Base-by-base conservation (phyloP, 2,113 vertebrate genomes). In the Percina caprodes region DNA sequence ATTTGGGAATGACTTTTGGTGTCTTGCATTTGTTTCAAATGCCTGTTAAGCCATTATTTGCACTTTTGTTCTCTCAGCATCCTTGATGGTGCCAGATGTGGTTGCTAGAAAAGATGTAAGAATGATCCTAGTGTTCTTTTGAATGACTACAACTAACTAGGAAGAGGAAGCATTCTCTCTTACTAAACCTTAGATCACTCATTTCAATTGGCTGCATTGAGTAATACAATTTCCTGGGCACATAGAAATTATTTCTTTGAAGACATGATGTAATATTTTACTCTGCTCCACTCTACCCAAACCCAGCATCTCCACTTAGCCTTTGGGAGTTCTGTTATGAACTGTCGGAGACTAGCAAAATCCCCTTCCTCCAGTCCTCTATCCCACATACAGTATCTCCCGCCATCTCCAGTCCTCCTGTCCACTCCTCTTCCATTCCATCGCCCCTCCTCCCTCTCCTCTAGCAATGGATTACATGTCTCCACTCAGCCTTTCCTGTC, bases 401-500 rank as follows among this genome's bases (percentile, higher is more conserved):
- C 21, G 11, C 56, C 82, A 74, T 87, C 70, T 75, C 77, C 71
- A 58, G 46, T 85, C 74, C 81, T 72, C 54, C 69, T 55, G 18
- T 84, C 30, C 19, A 23, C 70, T 83, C 77, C 68, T 75, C 52
- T 14, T 68, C 69, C 48, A 77, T 82, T 77, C 82, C 35, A 5
- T 39, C 35, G 12, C 71, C 66, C 66, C 60, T 85, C 70, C 33
- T 58, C 55, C 19, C 15, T 75, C 83, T 80, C 26, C 61, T 56
- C 24, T 4, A 55, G 77, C 84, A 92, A 92, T 87, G 89, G 88
- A 90, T 89, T 86, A 84, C 90, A 88, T 66, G 85, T 88, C 89
- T 91, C 74, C 69, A 69, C 86, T 88, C 84, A 87, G 84, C 60
- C 86, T 86, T 90, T 93, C 87, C 92, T 88, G 85, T 85, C 82